These are phyloP conservation scores for Chauna torquata DNA, from an alignment of 2,113 vertebrate genomes.

Conservation along the genomic window DNA sequence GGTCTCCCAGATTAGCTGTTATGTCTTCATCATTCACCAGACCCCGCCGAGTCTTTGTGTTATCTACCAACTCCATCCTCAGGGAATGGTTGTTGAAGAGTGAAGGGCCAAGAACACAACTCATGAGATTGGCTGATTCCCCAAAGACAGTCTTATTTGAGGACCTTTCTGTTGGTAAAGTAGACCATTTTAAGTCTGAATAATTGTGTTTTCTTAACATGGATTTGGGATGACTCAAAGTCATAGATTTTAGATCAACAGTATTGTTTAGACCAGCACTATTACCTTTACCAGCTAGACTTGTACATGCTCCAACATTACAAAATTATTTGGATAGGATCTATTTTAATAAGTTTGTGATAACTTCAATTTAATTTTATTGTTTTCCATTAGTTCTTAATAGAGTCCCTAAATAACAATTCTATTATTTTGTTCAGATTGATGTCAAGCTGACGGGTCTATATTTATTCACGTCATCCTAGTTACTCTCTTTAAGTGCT, in stretches of 20 bases:
- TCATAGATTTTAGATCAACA: neutral
- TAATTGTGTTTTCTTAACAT: neutral
- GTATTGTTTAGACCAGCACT: neutral
- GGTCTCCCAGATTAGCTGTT: neutral
- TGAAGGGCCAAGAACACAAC: neutral
- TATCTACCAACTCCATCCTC: neutral
- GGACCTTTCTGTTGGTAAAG: neutral
- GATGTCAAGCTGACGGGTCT: constrained; percentile 2
- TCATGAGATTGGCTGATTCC: neutral
- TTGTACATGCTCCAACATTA: neutral
- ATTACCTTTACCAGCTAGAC: neutral
- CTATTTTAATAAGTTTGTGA: neutral
- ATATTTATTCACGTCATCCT: constrained; percentile 40
- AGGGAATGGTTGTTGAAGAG: neutral
- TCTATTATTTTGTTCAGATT: constrained; percentile 30
- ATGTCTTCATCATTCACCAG: neutral
- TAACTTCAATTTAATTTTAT: constrained; percentile 10
- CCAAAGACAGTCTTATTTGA: neutral
- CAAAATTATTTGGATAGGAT: neutral
- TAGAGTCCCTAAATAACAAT: neutral
- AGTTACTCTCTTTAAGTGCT: constrained; percentile 21
- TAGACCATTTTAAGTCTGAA: neutral
- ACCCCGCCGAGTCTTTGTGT: neutral
- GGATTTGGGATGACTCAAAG: neutral
- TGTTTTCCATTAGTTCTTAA: neutral